A percentile compares a stretch with the other conserved stretches of the same genome.
These are phyloP conservation scores for Eonycteris spelaea DNA, from an alignment of 2,113 vertebrate genomes.

Conservation along the genomic window DNA sequence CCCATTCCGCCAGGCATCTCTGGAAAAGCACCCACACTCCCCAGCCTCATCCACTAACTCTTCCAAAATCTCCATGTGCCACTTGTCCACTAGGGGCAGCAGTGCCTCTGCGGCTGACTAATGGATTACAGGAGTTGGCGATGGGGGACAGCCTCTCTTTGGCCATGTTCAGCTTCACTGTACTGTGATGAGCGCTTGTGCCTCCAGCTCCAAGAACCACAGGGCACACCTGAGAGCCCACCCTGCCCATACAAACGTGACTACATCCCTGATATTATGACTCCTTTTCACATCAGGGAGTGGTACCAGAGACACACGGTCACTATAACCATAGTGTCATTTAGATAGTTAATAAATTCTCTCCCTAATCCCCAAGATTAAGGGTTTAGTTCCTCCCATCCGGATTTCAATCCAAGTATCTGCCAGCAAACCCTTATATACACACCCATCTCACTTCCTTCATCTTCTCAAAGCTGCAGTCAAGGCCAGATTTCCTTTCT, in stretches of 20 bases:
- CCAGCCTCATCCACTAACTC: neutral
- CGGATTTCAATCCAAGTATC: neutral
- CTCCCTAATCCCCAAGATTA: neutral
- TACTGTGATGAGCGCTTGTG: neutral
- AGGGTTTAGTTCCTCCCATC: neutral
- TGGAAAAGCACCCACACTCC: neutral
- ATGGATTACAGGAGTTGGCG: neutral
- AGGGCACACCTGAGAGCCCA: neutral
- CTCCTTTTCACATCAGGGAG: neutral
- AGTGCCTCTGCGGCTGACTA: neutral
- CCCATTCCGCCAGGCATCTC: neutral
- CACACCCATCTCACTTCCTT: neutral
- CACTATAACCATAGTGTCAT: neutral
- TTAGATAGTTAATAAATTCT: neutral
- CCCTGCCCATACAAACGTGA: neutral
- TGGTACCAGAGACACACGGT: neutral
- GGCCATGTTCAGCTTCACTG: neutral
- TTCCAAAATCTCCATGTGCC: neutral
- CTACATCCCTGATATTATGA: neutral
- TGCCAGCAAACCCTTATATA: neutral
- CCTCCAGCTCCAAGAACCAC: neutral
- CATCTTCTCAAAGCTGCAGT: neutral
- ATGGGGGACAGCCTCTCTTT: fast-evolving
- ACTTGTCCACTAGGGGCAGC: neutral
- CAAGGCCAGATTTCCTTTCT: neutral